phyloP scores from a whole-genome alignment of 2,797 vertebrate genomes.

The Acanthornis magna region DNA sequence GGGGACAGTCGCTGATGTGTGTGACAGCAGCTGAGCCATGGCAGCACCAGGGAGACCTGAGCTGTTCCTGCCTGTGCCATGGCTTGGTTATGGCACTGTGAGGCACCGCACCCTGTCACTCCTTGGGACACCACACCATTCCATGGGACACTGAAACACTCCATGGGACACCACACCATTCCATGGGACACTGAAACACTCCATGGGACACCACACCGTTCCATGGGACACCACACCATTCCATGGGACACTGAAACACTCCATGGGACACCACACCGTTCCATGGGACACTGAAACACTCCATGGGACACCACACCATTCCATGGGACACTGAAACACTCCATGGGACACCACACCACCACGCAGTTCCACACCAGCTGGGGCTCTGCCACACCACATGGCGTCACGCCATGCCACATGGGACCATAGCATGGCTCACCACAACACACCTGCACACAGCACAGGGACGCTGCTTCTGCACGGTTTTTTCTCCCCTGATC shows the following conservation, averaged over 20 bases:
- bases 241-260: no score
- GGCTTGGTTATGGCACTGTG: neutral
- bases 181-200: neutral
- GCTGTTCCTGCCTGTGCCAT: neutral
- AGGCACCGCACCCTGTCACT: neutral
- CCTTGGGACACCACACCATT: neutral
- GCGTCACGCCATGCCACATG: rapidly evolving
- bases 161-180: neutral
- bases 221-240: neutral
- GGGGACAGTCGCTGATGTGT: rapidly evolving
- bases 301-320: neutral
- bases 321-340: neutral
- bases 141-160: no score
- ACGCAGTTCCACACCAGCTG: neutral
- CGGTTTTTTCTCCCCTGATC: neutral
- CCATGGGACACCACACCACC: no score
- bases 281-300: neutral
- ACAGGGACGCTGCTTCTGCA: rapidly evolving
- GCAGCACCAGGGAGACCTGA: neutral
- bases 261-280: no score
- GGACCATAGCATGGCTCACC: no score
- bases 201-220: neutral
- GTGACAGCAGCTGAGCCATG: neutral
- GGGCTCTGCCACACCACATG: rapidly evolving
- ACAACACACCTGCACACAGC: neutral